These are phyloP conservation scores for Menura novaehollandiae DNA, from an alignment of 2,113 vertebrate genomes.

Conservation along the genomic window DNA sequence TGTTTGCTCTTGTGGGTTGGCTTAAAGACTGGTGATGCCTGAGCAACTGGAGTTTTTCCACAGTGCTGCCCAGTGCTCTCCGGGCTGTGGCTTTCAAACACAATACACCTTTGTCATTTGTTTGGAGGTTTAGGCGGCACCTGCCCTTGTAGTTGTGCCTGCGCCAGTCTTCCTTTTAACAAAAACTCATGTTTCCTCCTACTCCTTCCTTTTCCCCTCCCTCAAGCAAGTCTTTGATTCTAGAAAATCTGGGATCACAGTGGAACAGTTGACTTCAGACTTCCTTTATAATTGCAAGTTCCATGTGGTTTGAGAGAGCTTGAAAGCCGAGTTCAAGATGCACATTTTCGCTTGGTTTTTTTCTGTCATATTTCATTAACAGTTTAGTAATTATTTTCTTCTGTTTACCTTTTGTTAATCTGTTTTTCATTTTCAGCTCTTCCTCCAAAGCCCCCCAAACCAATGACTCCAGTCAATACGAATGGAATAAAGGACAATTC, in stretches of 20 bases:
- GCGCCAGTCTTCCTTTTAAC: background rate
- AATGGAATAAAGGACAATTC: slow-evolving; percentile 82
- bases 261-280: background rate
- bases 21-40: background rate
- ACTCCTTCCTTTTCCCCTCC: background rate
- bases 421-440: slow-evolving; percentile 79
- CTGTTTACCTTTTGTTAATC: background rate
- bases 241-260: background rate
- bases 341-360: background rate
- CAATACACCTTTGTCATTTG: slow-evolving; percentile 13
- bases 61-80: background rate
- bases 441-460: slow-evolving; percentile 90
- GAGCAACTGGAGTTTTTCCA: background rate
- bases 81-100: background rate
- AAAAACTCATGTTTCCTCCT: background rate
- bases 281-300: background rate
- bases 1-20: background rate
- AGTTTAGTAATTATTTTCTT: background rate
- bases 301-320: background rate
- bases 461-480: slow-evolving; percentile 78
- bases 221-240: background rate
- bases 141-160: background rate
- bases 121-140: background rate
- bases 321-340: background rate
- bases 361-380: background rate